Percentiles rank a stretch among this genome's conserved stretches.
These are phyloP conservation scores for Lepidurus packardi DNA, from an alignment of 1,140 invertebrate species.

Conservation along the genomic window DNA sequence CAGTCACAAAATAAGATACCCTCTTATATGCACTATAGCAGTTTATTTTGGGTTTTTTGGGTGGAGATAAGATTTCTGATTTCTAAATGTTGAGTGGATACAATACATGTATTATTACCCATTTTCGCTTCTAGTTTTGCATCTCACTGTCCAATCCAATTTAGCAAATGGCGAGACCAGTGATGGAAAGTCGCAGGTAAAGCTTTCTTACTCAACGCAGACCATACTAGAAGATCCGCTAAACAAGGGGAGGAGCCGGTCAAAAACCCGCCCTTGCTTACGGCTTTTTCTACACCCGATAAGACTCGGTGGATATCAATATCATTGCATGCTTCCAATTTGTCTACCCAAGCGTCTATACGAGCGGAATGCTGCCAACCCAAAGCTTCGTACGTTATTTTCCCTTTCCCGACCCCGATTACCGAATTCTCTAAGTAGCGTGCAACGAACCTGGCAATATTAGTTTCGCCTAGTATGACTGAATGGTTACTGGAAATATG, in stretches of 20 bases:
- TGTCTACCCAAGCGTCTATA: neutral
- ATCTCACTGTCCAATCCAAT: neutral
- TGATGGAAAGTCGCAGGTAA: neutral
- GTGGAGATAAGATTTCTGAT: neutral
- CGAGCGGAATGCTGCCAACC: slow-evolving; percentile 11
- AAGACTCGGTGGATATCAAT: neutral
- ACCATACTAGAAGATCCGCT: neutral
- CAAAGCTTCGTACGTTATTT: neutral
- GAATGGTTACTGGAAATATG: neutral
- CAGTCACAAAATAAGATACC: neutral
- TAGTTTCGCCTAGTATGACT: neutral
- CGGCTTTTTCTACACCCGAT: neutral
- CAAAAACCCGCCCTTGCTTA: neutral
- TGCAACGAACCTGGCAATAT: neutral
- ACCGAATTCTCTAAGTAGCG: neutral
- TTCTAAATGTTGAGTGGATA: slow-evolving; percentile 5
- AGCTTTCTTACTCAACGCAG: neutral
- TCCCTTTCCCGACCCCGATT: neutral
- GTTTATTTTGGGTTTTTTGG: neutral
- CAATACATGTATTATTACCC: slow-evolving; percentile 11
- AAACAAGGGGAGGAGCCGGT: neutral
- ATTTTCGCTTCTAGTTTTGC: neutral
- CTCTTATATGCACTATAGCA: neutral
- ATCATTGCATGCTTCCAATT: neutral
- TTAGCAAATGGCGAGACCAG: neutral